Base-by-base conservation (phyloP, 2,797 vertebrate genomes). In the Brotula barbata region DNA sequence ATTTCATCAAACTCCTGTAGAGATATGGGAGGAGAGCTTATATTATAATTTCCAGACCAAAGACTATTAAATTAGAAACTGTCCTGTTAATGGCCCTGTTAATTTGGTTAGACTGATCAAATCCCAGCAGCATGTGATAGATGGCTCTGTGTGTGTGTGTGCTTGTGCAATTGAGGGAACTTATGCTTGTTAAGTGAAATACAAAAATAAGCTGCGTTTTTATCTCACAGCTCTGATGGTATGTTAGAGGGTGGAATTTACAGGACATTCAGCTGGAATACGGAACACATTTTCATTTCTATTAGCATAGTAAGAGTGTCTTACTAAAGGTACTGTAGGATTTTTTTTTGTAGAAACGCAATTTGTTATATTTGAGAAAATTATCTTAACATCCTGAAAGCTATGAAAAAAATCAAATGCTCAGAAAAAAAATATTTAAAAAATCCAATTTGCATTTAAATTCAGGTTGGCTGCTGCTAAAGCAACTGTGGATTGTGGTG, bases 11-110 rank as follows among this genome's bases (percentile, higher is more conserved):
- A 70, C 65, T 51, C 53, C 68, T 63, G 51, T 47, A 64, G 58
- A 1, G 7, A 65, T 54, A 75, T 63, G 56, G 56, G 48, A 60
- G 46, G 58, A 74, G 51, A 56, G 74, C 68, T 80, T 69, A 80
- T 54, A 71, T 60, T 52, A 53, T 59, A 65, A 84, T 82, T 82
- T 75, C 59, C 78, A 83, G 73, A 77, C 80, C 69, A 85, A 83
- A 83, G 78, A 64, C 19, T 0, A 51, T 73, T 80, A 67, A 81
- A 79, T 84, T 78, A 83, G 73, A 82, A 84, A 80, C 64, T 46
- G 71, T 52, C 31, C 45, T 39, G 31, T 44, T 66, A 78, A 83
- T 83, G 45, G 71, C 54, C 31, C 45, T 39, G 31, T 44, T 66
- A 78, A 83, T 83, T 75, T 71, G 57, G 62, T 59, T 43, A 33